Base-by-base conservation (phyloP, 2,888 invertebrate species). In the Nomada lathburiana region DNA sequence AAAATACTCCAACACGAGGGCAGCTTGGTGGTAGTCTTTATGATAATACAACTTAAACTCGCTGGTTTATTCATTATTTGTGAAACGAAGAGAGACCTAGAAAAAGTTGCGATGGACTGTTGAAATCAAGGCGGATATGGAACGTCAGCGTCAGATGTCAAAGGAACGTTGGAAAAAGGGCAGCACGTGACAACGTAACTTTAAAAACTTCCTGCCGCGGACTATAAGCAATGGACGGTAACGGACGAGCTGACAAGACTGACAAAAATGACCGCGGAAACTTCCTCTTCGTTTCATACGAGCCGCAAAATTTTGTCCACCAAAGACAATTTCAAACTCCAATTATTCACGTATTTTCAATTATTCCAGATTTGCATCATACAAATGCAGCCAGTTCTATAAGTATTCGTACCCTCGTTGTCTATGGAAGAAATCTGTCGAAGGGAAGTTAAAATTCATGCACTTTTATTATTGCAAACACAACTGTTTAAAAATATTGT, bases 231-330 rank as follows among this genome's bases (percentile, higher is more conserved):
- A 42, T 74, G 69, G 57, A 53, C 64, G 29, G 72, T 70, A 82
- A 77, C 79, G 73, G 84, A 75, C 69, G 73, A 73, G 69, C 63
- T 75, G 74, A 82, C 76, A 80, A 76, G 68, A 20, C 60, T 83
- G 20, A 13, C 57, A 11, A 57, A 75, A 80, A 53, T 63, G 80
- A 83, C 81, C 65, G 71, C 68, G 69, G 5, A 60, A 50, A 16
- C 18, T 55, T 42, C n/a, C 18, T 20, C 18, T 11, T 11, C 29
- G 20, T 20, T 20, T 16, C 4, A 11, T 16, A 50, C 18, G 10
- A 9, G 29, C 11, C 10, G 10, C 55, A 26, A 13, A 5, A 59
- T 69, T 59, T 59, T n/a, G 5, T 11, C 3, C 16, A 42, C 11
- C 16, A 7, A 26, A 57, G 2, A 10, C 23, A 26, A 11, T 2